phyloP scores from a whole-genome alignment of 2,113 vertebrate genomes.

The Fregetta grallaria region DNA sequence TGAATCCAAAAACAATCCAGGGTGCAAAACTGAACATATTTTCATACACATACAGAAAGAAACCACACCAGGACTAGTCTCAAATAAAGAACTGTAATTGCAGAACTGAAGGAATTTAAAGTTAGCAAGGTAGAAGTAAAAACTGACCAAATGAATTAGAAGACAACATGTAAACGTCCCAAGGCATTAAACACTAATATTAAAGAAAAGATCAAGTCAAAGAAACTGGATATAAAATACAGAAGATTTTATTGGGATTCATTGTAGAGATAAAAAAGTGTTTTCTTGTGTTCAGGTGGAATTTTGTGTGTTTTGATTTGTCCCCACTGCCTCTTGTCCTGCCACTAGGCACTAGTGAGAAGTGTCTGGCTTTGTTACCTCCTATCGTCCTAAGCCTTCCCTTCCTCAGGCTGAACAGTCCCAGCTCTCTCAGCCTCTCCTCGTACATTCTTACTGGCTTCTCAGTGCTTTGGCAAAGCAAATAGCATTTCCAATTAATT shows the following conservation, averaged over 20 bases:
- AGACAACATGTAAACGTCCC: background rate
- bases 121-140: background rate
- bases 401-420: background rate
- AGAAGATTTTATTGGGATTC: background rate
- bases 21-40: background rate
- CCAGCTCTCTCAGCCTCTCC: background rate
- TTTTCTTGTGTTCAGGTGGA: background rate
- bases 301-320: background rate
- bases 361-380: background rate
- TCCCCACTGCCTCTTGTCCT: background rate
- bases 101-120: background rate
- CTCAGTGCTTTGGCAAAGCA: background rate
- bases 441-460: accelerated
- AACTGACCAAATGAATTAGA: background rate
- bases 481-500: background rate
- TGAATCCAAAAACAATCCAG: background rate
- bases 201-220: background rate
- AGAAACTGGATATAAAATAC: background rate
- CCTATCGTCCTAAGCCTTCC: background rate
- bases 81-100: background rate
- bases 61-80: background rate
- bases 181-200: background rate
- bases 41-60: background rate
- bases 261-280: background rate
- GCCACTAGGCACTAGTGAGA: too few species aligned